A percentile compares a stretch with the other conserved stretches of the same genome.
Evolutionary conservation across 2,113 vertebrate genomes (phyloP).

Genomic region (Sminthopsis crassicaudata): DNA sequence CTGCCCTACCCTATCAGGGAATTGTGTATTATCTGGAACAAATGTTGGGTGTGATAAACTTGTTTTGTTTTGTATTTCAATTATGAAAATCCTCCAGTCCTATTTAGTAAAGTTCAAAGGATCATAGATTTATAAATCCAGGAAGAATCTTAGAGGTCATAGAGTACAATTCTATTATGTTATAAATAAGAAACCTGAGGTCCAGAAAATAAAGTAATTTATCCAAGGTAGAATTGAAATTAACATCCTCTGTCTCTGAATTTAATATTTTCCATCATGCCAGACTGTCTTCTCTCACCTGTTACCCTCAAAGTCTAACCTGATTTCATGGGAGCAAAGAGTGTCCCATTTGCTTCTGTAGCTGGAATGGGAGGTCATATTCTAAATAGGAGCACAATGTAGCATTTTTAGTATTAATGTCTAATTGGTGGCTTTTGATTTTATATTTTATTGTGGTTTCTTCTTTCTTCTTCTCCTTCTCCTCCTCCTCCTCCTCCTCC

Average conservation of each 20-base stretch:
- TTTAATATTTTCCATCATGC: neutral
- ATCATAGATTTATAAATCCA: neutral
- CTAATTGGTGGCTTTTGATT: neutral
- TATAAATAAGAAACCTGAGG: neutral
- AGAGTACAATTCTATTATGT: neutral
- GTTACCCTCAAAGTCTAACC: neutral
- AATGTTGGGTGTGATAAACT: neutral
- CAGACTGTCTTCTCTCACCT: neutral
- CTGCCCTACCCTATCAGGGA: neutral
- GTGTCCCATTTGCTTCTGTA: neutral
- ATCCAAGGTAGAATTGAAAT: no score
- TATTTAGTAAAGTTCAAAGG: neutral
- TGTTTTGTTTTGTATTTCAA: neutral
- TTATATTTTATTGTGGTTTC: neutral
- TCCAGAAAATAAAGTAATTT: neutral
- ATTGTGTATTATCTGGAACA: constrained; percentile 18
- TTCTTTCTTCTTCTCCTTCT: no score
- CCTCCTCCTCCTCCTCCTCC: no score
- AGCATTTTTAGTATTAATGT: neutral
- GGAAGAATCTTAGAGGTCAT: neutral
- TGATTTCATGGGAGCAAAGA: neutral
- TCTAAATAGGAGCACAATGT: neutral
- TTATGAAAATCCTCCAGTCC: neutral
- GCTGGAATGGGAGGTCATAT: neutral
- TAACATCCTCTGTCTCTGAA: neutral